Percentiles rank a stretch among this genome's conserved stretches.
Conservation (phyloP, 2,888 invertebrate genomes). For the Epiblema foenella region DNA sequence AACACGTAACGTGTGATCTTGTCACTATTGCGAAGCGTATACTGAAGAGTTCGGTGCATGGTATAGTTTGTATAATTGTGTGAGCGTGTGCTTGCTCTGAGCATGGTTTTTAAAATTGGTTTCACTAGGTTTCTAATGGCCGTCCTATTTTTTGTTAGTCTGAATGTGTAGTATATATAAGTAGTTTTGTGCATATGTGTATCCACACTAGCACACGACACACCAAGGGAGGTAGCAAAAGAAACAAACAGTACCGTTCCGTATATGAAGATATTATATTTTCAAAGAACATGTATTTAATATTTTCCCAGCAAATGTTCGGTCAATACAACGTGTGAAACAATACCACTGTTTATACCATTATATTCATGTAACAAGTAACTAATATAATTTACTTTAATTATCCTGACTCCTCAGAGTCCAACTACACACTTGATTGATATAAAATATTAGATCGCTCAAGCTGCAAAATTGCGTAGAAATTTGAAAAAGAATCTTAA, state of each 20-base stretch:
- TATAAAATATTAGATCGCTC: slow-evolving; percentile 70
- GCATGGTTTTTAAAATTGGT: too few species aligned
- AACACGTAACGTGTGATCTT: too few species aligned
- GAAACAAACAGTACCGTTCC: slow-evolving; percentile 53
- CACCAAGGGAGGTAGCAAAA: slow-evolving; percentile 48
- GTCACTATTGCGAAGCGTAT: too few species aligned
- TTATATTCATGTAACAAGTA: slow-evolving; percentile 79
- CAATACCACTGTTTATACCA: slow-evolving; percentile 76
- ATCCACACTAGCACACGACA: neutral
- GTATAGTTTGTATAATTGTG: too few species aligned
- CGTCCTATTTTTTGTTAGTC: too few species aligned
- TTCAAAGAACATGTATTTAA: slow-evolving; percentile 82
- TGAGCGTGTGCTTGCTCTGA: too few species aligned
- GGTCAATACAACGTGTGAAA: slow-evolving; percentile 81
- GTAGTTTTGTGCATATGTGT: neutral
- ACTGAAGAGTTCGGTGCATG: too few species aligned
- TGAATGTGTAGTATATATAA: neutral
- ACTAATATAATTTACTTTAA: slow-evolving; percentile 76
- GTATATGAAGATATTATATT: slow-evolving; percentile 85
- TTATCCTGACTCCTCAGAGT: slow-evolving; percentile 74
- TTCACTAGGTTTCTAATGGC: too few species aligned
- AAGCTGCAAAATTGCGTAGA: slow-evolving; percentile 66
- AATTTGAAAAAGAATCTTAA: slow-evolving; percentile 46
- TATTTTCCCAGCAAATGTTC: slow-evolving; percentile 78
- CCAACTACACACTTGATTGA: slow-evolving; percentile 73